Evolutionary conservation across 1,140 invertebrate genomes (phyloP), one percentile per base, ranked within the genome.

Genomic region (Drosophila tsacasi): DNA sequence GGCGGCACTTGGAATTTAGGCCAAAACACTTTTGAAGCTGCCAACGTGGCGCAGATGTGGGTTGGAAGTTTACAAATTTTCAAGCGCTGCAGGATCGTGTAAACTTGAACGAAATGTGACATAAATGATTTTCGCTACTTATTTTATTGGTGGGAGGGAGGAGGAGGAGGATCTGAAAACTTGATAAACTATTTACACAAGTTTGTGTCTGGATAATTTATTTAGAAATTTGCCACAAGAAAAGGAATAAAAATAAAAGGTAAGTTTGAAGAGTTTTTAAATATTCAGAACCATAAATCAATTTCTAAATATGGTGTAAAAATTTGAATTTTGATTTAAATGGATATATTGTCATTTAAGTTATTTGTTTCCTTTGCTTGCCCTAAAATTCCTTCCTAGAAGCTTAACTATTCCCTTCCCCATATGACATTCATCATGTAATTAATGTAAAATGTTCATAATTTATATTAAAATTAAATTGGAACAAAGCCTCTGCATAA

Each of bases 1-100:
- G 59, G 54, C 42, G 44, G 57, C 67, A 69, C 83, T 87, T 79
- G 69, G 85, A 87, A 86, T 86, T 83, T 83, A 87, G 83, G 83
- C 79, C 83, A 86, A 79, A 87, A 86, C 83, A 86, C 83, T 86
- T 79, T 66, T 62, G 73, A 67, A 61, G 59, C 68, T 65, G 44
- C 46, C 50, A 62, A 27, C 44, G 42, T 50, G 71, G 55, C 55
- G 68, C 68, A 74, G 68, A 61, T 74, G 71, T 73, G 69, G 44
- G 67, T 35, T 73, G 27, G 23, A 73, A 49, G 54, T 73, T 73
- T 47, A 50, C 52, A 59, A 72, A 72, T 58, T 59, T 58, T 25
- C 44, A 32, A 58, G 65, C 25, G 21, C 42, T 72, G 6, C 42
- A 72, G 52, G 37, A 17, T 19, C 66, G 39, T 49, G 66, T 25